These are phyloP conservation scores for Lycopodina hypogea DNA, from an alignment of 37 sponge, comb jelly and placozoan species.

Conservation along the genomic window DNA sequence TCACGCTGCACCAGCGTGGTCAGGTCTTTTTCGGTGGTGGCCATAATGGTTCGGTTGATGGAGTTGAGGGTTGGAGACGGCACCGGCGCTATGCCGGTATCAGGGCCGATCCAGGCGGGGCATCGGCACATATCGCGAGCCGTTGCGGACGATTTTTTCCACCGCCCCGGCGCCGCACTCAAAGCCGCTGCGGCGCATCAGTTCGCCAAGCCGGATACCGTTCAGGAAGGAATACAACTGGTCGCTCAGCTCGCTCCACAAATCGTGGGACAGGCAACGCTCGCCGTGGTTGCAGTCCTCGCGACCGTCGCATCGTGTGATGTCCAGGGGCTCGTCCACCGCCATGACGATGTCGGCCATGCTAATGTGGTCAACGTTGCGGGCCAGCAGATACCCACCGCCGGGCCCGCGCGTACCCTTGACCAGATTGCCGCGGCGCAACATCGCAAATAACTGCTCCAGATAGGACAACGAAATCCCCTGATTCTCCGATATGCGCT, in stretches of 20 bases:
- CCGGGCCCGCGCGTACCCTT: neutral
- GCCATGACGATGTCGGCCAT: neutral
- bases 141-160: neutral
- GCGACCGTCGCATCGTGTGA: neutral
- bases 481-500: neutral
- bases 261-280: neutral
- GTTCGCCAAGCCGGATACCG: neutral
- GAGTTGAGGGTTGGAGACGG: neutral
- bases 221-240: neutral
- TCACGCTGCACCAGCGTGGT: neutral
- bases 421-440: neutral
- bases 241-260: neutral
- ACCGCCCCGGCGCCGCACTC: too few species aligned
- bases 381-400: neutral
- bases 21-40: neutral
- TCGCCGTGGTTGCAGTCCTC: neutral
- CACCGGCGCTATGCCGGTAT: too few species aligned
- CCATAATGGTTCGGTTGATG: neutral
- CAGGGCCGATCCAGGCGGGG: neutral
- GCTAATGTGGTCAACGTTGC: neutral
- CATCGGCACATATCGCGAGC: neutral
- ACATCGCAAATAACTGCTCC: neutral
- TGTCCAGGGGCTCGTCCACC: neutral
- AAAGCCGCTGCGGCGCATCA: too few species aligned
- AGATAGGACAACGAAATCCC: neutral